These are phyloP conservation scores for Malurus melanocephalus DNA, from an alignment of 2,113 vertebrate genomes.

Conservation along the genomic window DNA sequence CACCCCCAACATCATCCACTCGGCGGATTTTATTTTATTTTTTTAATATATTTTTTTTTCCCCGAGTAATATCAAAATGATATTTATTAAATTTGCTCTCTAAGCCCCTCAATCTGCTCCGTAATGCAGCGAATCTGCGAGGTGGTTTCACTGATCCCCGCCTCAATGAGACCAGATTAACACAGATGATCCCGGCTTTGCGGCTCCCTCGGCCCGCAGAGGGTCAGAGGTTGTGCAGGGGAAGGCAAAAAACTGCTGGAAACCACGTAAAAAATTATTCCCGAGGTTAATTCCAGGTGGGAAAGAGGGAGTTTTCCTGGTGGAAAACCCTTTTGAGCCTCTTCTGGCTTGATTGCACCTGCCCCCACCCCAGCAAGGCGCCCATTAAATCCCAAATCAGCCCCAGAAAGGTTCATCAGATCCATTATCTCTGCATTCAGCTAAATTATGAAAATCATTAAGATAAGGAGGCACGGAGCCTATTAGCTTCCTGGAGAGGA, in stretches of 20 bases:
- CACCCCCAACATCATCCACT: background rate
- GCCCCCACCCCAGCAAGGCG: slow-evolving; percentile 25
- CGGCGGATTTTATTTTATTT: background rate
- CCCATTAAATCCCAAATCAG: slow-evolving; percentile 54
- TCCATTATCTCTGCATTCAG: slow-evolving; percentile 59
- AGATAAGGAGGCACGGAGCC: slow-evolving; percentile 40
- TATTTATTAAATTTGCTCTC: slow-evolving; percentile 66
- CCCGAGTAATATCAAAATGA: slow-evolving; percentile 53
- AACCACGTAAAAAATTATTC: background rate
- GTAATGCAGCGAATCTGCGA: slow-evolving; percentile 58
- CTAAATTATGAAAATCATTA: slow-evolving; percentile 64
- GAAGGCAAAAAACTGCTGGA: background rate
- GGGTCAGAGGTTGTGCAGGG: slow-evolving; percentile 43
- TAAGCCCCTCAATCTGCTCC: slow-evolving; percentile 69
- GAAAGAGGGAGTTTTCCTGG: background rate
- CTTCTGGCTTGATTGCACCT: background rate
- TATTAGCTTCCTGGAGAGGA: slow-evolving; percentile 57
- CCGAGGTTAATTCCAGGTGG: slow-evolving; percentile 34
- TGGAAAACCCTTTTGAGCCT: background rate
- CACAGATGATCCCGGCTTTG: slow-evolving; percentile 66
- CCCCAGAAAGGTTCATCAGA: slow-evolving; percentile 52
- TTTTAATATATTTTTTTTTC: background rate
- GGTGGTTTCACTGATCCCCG: slow-evolving; percentile 59
- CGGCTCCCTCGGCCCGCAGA: background rate
- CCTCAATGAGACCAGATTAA: slow-evolving; percentile 62